Conservation (phyloP, 2,888 invertebrate genomes). For the Acanthococcus lagerstroemiae region DNA sequence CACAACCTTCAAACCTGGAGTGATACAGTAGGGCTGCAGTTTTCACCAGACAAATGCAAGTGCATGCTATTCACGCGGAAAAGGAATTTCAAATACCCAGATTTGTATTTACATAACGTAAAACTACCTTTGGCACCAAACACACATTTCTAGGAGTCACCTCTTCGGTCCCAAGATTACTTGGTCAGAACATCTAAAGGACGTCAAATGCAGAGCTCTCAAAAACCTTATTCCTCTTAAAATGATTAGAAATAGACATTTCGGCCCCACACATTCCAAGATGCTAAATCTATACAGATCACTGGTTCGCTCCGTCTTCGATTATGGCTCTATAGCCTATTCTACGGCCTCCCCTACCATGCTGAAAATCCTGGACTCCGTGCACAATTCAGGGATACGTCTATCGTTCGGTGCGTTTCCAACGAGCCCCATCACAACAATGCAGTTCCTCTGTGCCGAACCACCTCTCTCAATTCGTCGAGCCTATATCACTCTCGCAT, state of each 20-base stretch:
- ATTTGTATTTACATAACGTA: background rate
- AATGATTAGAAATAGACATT: background rate
- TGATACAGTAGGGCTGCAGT: no score
- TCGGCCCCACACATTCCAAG: background rate
- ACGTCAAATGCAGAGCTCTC: background rate
- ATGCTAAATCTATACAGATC: background rate
- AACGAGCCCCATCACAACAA: background rate
- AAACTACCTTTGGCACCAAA: background rate
- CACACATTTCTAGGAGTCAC: background rate
- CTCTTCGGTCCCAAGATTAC: background rate
- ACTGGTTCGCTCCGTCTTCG: background rate
- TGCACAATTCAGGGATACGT: background rate
- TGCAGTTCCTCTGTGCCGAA: background rate
- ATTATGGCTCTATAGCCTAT: background rate
- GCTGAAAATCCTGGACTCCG: background rate
- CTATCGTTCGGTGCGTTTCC: background rate
- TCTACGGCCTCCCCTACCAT: background rate
- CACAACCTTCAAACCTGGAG: no score
- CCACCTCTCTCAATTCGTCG: background rate
- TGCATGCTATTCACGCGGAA: background rate
- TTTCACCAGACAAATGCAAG: background rate
- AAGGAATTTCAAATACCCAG: background rate
- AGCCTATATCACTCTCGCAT: background rate
- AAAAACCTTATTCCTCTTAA: background rate
- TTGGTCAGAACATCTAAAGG: background rate